Evolutionary conservation across 2,888 invertebrate genomes (phyloP).

Genomic region (Pinctada fucata): DNA sequence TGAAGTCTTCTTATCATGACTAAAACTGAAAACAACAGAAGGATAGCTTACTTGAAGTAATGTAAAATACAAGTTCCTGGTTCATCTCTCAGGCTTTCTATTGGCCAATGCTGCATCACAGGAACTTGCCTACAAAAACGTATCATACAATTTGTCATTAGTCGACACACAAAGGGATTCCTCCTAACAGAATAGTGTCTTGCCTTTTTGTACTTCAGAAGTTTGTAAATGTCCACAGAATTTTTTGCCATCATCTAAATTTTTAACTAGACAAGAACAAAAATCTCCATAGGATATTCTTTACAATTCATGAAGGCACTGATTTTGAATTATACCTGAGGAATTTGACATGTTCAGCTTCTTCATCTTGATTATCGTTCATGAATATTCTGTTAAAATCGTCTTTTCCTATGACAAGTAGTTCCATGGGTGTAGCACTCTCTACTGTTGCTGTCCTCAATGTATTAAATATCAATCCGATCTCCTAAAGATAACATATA

Average conservation of each 20-base stretch:
- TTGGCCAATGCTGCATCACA: conserved; percentile 64
- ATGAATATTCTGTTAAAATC: conserved; percentile 67
- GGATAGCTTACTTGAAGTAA: conserved; percentile 54
- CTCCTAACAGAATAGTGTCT: too few species aligned
- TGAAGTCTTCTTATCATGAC: too few species aligned
- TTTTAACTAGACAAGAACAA: too few species aligned
- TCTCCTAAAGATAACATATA: conserved; percentile 50
- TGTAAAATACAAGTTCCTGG: conserved; percentile 62
- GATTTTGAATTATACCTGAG: conserved; percentile 48
- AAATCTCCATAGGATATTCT: too few species aligned
- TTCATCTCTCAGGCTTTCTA: conserved; percentile 57
- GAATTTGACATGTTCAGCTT: conserved; percentile 68
- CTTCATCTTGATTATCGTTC: conserved; percentile 61
- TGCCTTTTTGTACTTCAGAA: too few species aligned
- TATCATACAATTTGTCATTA: neutral
- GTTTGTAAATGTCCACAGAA: too few species aligned
- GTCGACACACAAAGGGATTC: too few species aligned
- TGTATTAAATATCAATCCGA: conserved; percentile 64
- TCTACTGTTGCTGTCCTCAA: conserved; percentile 65
- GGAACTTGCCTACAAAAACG: conserved; percentile 55
- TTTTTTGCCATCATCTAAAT: too few species aligned
- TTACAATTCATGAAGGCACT: neutral
- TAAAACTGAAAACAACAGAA: neutral
- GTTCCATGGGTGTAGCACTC: conserved; percentile 62
- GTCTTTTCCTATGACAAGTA: conserved; percentile 63